Evolutionary conservation across 1,140 invertebrate genomes (phyloP).

Genomic region (Pseudomyrmex sp.): DNA sequence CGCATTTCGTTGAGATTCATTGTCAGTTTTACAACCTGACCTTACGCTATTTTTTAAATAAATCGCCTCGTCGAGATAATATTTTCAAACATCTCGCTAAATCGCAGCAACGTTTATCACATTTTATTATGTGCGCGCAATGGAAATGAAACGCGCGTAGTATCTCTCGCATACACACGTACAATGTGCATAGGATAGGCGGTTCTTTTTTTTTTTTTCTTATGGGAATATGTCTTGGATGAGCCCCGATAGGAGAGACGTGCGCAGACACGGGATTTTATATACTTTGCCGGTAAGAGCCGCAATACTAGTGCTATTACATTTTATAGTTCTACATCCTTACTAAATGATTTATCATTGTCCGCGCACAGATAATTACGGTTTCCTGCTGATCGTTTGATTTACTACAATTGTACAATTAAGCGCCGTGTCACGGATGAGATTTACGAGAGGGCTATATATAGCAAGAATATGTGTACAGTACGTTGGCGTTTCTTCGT

Average conservation of each 20-base stretch:
- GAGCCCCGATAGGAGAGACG: conserved; percentile 10
- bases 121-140: background rate
- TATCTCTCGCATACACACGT: background rate
- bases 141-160: background rate
- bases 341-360: conserved; percentile 74
- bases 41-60: background rate
- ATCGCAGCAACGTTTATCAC: background rate
- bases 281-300: conserved; percentile 41
- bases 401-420: conserved; percentile 74
- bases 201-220: background rate
- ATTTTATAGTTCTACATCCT: conserved; percentile 69
- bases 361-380: conserved; percentile 68
- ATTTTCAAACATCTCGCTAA: background rate
- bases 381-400: conserved; percentile 69
- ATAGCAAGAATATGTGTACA: conserved; percentile 18
- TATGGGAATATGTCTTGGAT: background rate
- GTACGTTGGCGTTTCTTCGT: conserved; percentile 29
- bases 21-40: background rate
- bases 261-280: conserved; percentile 6
- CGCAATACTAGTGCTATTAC: conserved; percentile 64
- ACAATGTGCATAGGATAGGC: background rate
- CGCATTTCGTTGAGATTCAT: background rate
- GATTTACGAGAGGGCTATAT: conserved; percentile 65
- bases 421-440: conserved; percentile 49
- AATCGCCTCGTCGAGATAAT: background rate